phyloP scores from a whole-genome alignment of 2,797 vertebrate genomes.

The Hafferia zeledoni region DNA sequence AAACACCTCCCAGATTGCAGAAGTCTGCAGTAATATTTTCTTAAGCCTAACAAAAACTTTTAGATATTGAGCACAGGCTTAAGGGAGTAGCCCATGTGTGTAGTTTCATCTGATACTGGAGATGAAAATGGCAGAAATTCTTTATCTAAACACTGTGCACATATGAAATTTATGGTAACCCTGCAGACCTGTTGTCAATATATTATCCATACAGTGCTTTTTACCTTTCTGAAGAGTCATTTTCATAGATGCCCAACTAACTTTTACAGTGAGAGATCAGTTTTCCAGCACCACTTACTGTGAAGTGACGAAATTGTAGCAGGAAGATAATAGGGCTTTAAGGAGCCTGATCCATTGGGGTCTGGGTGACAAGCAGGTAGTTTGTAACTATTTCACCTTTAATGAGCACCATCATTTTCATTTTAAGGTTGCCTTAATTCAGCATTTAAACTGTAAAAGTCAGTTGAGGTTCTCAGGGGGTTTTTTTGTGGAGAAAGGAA shows the following conservation, averaged over 20 bases:
- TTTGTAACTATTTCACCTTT: background rate
- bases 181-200: rapidly evolving
- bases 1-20: background rate
- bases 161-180: background rate
- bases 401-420: background rate
- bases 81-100: background rate
- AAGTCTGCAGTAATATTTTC: conserved; percentile 29
- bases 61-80: conserved; percentile 1
- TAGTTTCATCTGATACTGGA: background rate
- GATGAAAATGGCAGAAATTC: background rate
- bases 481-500: background rate
- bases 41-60: conserved; percentile 12
- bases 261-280: background rate
- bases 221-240: background rate
- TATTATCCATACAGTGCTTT: background rate
- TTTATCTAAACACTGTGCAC: background rate
- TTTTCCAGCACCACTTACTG: background rate
- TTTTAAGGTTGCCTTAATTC: background rate
- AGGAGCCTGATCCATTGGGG: background rate
- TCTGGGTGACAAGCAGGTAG: background rate
- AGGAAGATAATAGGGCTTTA: background rate
- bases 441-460: background rate
- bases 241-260: background rate
- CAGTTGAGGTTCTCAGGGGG: background rate
- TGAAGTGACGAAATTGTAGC: background rate